phyloP scores from a whole-genome alignment of 2,888 invertebrate genomes.

The Ecliptopera silaceata region DNA sequence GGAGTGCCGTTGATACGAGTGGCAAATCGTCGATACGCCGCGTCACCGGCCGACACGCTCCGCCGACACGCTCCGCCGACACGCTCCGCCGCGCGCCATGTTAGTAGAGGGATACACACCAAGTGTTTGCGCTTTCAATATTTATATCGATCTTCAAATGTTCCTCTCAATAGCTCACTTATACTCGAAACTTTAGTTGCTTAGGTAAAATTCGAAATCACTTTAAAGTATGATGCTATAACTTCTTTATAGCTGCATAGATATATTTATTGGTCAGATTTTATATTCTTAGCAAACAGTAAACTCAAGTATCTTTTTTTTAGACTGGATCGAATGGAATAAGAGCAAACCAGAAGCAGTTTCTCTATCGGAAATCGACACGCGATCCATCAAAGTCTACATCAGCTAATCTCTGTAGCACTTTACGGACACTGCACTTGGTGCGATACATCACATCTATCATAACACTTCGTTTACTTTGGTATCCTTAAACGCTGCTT shows the following conservation, averaged over 20 bases:
- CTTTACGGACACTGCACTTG: slow-evolving; percentile 7
- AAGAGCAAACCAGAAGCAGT: slow-evolving; percentile 2
- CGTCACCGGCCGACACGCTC: background rate
- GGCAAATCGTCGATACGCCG: slow-evolving; percentile 17
- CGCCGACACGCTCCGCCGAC: background rate
- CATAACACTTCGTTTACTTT: background rate
- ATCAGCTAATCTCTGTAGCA: slow-evolving; percentile 13
- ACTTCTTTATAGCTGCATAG: too few species aligned
- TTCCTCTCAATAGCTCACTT: too few species aligned
- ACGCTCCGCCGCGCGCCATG: background rate
- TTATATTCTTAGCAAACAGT: too few species aligned
- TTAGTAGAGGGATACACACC: background rate
- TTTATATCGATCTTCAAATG: background rate
- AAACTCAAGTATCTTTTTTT: too few species aligned
- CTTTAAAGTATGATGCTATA: too few species aligned
- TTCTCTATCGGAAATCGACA: slow-evolving; percentile 10
- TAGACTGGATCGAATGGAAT: too few species aligned
- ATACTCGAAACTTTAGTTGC: too few species aligned
- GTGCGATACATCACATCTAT: background rate
- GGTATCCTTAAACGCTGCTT: background rate
- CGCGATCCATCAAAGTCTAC: slow-evolving; percentile 28
- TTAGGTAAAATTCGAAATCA: too few species aligned
- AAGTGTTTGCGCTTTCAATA: background rate
- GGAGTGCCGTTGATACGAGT: slow-evolving; percentile 15
- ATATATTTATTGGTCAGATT: too few species aligned